Evolutionary conservation across 2,113 vertebrate species (phyloP), one percentile per base, ranked within the genome.

Genomic region (Cyanoderma ruficeps): DNA sequence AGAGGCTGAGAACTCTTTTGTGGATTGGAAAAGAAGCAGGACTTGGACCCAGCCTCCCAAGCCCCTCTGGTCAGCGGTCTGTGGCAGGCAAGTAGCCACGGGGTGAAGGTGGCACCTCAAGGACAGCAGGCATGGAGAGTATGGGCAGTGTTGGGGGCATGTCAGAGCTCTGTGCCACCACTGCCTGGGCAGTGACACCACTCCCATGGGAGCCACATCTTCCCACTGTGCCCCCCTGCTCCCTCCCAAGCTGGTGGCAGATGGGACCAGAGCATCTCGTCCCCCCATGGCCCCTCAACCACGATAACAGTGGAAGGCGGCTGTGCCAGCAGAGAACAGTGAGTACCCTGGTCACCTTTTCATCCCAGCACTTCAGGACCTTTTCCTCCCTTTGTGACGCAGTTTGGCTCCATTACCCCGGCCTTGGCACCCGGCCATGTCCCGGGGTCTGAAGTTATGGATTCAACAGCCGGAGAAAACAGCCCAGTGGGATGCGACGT

Each of bases 331-430:
- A 11, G 60, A 76, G 83, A 60, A 95, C 89, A 91, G 61, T 2
- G 2, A 86, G 87, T 77, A 52, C 87, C 71, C 91, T 17, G 13
- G 90, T 94, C 93, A 90, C 94, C 92, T 95, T 92, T 95, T 94
- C 82, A 84, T 94, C 55, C 90, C 76, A 2, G 84, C 65, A 60
- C 85, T 96, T 86, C 88, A 71, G 85, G 90, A 96, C 94, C 93
- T 95, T 94, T 96, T 96, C 96, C 94, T 96, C 86, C 92, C 69
- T 96, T 96, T 92, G 96, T 97, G 96, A 97, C 92, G 94, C 93
- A 97, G 67, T 96, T 95, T 97, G 96, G 95, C 94, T 95, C 39
- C 85, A 88, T 85, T 93, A 68, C 65, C 39, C 59, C 0, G 0
- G 83, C 25, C 86, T 68, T 97, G 96, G 94, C 88, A 46, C 41